Percentiles rank a stretch among this genome's conserved stretches.
Conservation (phyloP, 2,888 invertebrate genomes). For the Sminthurides aquaticus region DNA sequence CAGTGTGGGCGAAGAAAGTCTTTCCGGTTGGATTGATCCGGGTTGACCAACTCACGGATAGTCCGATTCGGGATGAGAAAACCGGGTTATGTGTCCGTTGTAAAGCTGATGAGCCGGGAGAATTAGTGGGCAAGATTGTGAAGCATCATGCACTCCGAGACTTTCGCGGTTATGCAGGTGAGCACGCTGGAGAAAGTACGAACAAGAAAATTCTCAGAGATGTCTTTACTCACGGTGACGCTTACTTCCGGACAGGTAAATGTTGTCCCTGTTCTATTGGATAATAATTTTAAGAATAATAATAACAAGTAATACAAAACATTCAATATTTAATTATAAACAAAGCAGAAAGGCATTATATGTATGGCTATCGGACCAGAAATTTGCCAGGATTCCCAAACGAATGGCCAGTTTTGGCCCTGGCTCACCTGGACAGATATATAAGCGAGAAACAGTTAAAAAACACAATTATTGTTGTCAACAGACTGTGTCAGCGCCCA, state of each 20-base stretch:
- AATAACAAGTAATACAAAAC: too few species aligned
- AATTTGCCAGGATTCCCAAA: too few species aligned
- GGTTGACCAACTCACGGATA: constrained; percentile 13
- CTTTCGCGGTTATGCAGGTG: constrained; percentile 20
- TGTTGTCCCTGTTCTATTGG: not conserved
- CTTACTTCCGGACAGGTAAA: constrained; percentile 75
- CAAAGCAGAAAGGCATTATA: too few species aligned
- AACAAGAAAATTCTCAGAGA: constrained; percentile 81
- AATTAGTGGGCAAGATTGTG: constrained; percentile 21
- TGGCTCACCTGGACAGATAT: too few species aligned
- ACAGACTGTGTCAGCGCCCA: too few species aligned
- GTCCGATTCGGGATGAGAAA: constrained; percentile 1
- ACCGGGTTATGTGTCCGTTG: constrained; percentile 15
- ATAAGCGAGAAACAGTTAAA: too few species aligned
- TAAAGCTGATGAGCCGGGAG: constrained; percentile 16
- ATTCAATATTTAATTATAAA: too few species aligned
- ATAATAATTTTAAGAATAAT: too few species aligned
- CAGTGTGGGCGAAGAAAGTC: not conserved
- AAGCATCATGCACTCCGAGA: constrained; percentile 16
- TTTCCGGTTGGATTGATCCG: constrained; percentile 12
- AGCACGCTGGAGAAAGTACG: constrained; percentile 70
- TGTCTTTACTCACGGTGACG: constrained; percentile 82
- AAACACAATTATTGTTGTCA: too few species aligned
- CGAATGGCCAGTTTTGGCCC: too few species aligned
- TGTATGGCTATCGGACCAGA: too few species aligned